A percentile compares a stretch with the other conserved stretches of the same genome.
These are phyloP conservation scores for Tineola bisselliella DNA, from an alignment of 2,888 invertebrate genomes.

Conservation along the genomic window DNA sequence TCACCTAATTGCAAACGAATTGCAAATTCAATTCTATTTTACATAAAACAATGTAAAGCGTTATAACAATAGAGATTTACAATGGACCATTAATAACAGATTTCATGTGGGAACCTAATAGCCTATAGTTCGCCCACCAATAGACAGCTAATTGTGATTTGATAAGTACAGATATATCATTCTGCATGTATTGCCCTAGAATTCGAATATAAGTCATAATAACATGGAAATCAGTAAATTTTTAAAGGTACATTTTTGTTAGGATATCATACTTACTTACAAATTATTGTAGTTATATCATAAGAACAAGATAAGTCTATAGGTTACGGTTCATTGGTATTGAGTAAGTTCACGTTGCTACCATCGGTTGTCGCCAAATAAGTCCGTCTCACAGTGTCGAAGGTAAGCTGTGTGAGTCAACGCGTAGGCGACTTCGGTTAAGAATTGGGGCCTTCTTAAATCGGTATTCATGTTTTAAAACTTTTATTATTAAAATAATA, in stretches of 20 bases:
- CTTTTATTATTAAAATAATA: background rate
- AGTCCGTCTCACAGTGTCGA: slow-evolving; percentile 48
- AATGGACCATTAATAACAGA: slow-evolving; percentile 1
- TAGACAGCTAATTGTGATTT: background rate
- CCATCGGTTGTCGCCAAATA: slow-evolving; percentile 49
- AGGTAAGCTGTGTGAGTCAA: slow-evolving; percentile 61
- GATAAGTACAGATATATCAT: background rate
- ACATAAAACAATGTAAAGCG: background rate
- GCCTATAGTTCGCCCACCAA: slow-evolving; percentile 6
- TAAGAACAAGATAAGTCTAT: background rate
- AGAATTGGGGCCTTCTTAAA: slow-evolving; percentile 1
- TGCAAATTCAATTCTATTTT: background rate
- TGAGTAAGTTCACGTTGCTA: background rate
- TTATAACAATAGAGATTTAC: background rate
- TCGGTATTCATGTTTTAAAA: background rate
- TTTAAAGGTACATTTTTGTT: too few species aligned
- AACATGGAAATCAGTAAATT: too few species aligned
- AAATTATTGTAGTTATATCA: too few species aligned
- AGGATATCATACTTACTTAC: too few species aligned
- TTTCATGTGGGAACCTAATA: slow-evolving; percentile 1
- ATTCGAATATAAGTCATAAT: too few species aligned
- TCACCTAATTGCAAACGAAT: background rate
- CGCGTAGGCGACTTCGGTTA: slow-evolving; percentile 42
- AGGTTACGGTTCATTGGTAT: background rate
- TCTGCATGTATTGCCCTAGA: too few species aligned